Evolutionary conservation across 2,888 invertebrate genomes (phyloP).

Genomic region (Drosophila atripex): DNA sequence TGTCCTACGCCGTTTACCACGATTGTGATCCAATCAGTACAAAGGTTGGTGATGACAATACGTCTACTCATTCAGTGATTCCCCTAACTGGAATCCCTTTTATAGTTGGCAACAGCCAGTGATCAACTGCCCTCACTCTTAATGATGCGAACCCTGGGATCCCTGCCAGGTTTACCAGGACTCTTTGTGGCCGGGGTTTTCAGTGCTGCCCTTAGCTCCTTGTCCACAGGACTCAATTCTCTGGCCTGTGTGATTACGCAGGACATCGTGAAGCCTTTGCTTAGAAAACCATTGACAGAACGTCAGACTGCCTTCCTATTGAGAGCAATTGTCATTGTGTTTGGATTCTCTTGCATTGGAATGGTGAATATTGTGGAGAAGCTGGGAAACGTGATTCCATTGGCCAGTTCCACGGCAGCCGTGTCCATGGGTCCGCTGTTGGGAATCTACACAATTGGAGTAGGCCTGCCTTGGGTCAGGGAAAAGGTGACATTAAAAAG

Average conservation of each 20-base stretch:
- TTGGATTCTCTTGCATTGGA: conserved; percentile 88
- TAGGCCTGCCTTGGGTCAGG: conserved; percentile 88
- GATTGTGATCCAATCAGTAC: conserved; percentile 92
- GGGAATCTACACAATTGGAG: conserved; percentile 89
- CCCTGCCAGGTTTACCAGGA: conserved; percentile 92
- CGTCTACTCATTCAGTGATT: background rate
- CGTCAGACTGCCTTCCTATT: conserved; percentile 86
- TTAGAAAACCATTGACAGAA: conserved; percentile 86
- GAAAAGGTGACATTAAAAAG: conserved; percentile 84
- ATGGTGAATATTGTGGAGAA: conserved; percentile 89
- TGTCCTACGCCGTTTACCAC: conserved; percentile 90
- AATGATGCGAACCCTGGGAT: conserved; percentile 92
- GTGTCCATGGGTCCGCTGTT: conserved; percentile 88
- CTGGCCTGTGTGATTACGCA: conserved; percentile 92
- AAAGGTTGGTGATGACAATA: conserved; percentile 85
- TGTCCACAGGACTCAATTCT: conserved; percentile 92
- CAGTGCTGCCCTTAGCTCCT: conserved; percentile 93
- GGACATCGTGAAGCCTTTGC: conserved; percentile 89
- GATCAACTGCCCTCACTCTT: conserved; percentile 93
- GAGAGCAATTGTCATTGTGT: conserved; percentile 87
- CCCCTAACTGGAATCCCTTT: background rate
- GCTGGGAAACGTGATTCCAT: conserved; percentile 88
- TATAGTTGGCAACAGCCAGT: conserved; percentile 89
- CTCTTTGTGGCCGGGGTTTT: conserved; percentile 95
- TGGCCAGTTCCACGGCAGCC: conserved; percentile 87